Percentiles rank a stretch among this genome's conserved stretches.
Evolutionary conservation across 1,140 invertebrate species (phyloP).

Genomic region (Saccostrea echinata): DNA sequence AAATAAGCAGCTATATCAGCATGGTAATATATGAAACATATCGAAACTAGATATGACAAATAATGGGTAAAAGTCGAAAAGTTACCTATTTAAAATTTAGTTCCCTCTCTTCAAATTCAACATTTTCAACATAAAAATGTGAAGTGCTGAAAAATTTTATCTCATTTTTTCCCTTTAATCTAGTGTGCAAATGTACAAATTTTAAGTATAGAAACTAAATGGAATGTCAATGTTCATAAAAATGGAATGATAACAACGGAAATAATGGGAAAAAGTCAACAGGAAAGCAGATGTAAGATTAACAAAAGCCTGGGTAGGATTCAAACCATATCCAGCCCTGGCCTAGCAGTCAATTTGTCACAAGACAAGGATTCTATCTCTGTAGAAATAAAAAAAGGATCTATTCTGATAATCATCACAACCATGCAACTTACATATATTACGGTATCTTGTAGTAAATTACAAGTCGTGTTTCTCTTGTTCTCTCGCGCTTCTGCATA

Average conservation of each 20-base stretch:
- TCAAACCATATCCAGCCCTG: neutral
- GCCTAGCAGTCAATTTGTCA: neutral
- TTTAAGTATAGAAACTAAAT: constrained; percentile 2
- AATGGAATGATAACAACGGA: neutral
- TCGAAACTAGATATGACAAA: too few relatives aligned
- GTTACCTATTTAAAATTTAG: too few relatives aligned
- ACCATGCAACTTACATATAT: neutral
- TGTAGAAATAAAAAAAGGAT: neutral
- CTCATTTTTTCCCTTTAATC: neutral
- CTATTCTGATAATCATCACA: constrained; percentile 5
- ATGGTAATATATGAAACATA: too few relatives aligned
- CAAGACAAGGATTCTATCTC: neutral
- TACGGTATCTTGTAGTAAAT: neutral
- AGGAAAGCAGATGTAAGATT: neutral
- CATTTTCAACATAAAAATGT: neutral
- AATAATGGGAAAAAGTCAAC: neutral
- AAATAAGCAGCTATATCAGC: too few relatives aligned
- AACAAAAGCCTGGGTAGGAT: neutral
- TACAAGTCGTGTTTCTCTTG: too few relatives aligned
- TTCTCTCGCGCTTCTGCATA: too few relatives aligned
- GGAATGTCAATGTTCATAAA: neutral
- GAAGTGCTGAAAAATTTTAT: neutral
- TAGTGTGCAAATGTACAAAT: neutral
- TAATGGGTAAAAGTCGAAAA: too few relatives aligned
- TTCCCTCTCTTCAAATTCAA: too few relatives aligned